Evolutionary conservation across 1,140 invertebrate species (phyloP), one percentile per base, ranked within the genome.

Genomic region (Polyergus mexicanus): DNA sequence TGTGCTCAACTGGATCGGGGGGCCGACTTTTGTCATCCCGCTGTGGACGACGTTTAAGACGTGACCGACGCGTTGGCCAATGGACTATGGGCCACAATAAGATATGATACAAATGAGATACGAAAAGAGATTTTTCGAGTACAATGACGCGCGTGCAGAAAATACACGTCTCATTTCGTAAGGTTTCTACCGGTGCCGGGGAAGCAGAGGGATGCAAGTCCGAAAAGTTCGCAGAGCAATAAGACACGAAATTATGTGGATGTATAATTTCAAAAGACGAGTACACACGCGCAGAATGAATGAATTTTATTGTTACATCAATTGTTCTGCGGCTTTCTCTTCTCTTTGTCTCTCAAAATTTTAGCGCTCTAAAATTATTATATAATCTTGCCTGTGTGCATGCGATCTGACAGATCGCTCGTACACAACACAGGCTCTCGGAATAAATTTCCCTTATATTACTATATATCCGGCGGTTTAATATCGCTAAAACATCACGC

Each of bases 11-110:
- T 83, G 85, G 88, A 80, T 72, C 89, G 35, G 47, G 35, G 47
- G 47, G 62, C n/a, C 71, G 85, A 89, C 69, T 90, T 90, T 90
- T 89, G 88, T 90, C 81, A 71, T 65, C 41, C 25, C 28, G 65
- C 19, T 65, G 25, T 28, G 62, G 7, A 19, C 25, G 66, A 51
- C 81, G 66, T 69, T 84, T 60, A 88, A 85, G 51, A 66, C 71
- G 32, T 32, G 41, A 8, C 25, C 44, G 38, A 41, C 69, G 22
- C 54, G 22, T 74, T 66, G 78, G 77, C 58, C 38, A 85, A 87
- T 62, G 32, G 47, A 19, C 47, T 51, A 51, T 71, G 56, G 62
- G 62, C 25, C 32, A 51, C 60, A 28, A 76, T 85, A 80, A 51
- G 47, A 51, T 19, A 44, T 10, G 41, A 11, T 7, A 44, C 41